Evolutionary conservation across 2,113 vertebrate species (phyloP), one percentile per base, ranked within the genome.

Genomic region (Xenopus tropicalis): DNA sequence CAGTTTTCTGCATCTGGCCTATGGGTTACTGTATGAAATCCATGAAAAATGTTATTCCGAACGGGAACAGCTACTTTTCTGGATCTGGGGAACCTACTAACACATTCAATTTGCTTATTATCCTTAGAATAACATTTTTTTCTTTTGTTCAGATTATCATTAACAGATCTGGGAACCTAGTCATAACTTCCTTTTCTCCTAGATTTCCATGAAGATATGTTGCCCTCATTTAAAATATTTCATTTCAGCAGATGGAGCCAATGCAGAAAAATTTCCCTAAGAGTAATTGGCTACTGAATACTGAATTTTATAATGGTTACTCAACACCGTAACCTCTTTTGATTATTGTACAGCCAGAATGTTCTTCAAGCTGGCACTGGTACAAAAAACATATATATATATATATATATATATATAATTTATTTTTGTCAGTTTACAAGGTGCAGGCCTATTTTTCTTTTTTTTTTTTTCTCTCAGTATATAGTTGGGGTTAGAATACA

Each of bases 201-300:
- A 75, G 88, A 91, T 80, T 86, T 80, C 88, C 90, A 86, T 82
- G 87, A 90, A 90, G 89, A 65, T 87, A 89, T 88, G 86, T 89
- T 90, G 86, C 89, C 87, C 87, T 87, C 89, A 85, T 89, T 86
- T 90, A 90, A 89, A 83, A 83, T 86, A 66, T 91, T 88, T 87
- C 88, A 90, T 77, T 86, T 88, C 84, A 86, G 88, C 90, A 89
- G 88, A 86, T 88, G 91, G 88, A 90, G 84, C 88, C 52, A 90
- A 92, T 91, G 87, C 86, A 90, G 91, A 90, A 90, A 91, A 91
- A 89, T 79, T 90, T 89, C 88, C 91, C 90, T 91, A 86, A 88
- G 87, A 88, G 87, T 92, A 90, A 91, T 90, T 90, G 90, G 91
- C 90, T 92, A 91, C 90, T 90, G 85, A 87, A 88, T 86, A 81